Evolutionary conservation across 2,113 vertebrate species (phyloP), one percentile per base, ranked within the genome.

Genomic region (Vanacampus margaritifer): DNA sequence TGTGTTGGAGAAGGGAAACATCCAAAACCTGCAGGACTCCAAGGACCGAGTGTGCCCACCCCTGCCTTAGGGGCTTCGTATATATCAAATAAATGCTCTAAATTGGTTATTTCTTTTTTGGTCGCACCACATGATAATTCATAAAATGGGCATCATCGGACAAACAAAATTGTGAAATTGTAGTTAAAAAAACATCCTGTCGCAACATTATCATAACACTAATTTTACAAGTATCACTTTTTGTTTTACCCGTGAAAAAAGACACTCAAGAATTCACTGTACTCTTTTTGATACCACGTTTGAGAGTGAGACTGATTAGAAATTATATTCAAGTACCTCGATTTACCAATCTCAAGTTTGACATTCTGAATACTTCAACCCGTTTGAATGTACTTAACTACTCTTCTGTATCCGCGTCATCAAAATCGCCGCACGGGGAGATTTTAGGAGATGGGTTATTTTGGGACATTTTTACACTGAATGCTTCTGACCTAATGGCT

Each of bases 251-350:
- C 65, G 37, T 65, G 70, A 73, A 81, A 80, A 80, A 72, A 13
- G 23, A 58, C n/a, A n/a, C n/a, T n/a, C 56, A 78, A 81, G 75
- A 79, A 69, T 82, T 71, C 82, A 87, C 78, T 80, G 83, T 73
- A 73, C 76, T 54, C 61, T n/a, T 75, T 68, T 32, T 57, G 58
- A 76, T 54, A 72, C 37, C 68, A 32, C 66, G 74, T 63, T 61
- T 67, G 53, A 78, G 79, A 84, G 61, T 70, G 43, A 67, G 72
- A 53, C 79, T 84, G 75, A 86, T 89, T 80, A 82, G 68, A 85
- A 85, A 78, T 82, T 75, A 73, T 71, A 64, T 69, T 36, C 59
- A 48, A 67, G 72, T 72, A 51, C 64, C 65, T 74, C 23, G 37
- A 3, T 63, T 60, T 71, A 73, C 76, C 75, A 85, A 83, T 58